A percentile compares a stretch with the other conserved stretches of the same genome.
These are phyloP conservation scores for Pyrochroa serraticornis DNA, from an alignment of 2,888 invertebrate genomes.

Conservation along the genomic window DNA sequence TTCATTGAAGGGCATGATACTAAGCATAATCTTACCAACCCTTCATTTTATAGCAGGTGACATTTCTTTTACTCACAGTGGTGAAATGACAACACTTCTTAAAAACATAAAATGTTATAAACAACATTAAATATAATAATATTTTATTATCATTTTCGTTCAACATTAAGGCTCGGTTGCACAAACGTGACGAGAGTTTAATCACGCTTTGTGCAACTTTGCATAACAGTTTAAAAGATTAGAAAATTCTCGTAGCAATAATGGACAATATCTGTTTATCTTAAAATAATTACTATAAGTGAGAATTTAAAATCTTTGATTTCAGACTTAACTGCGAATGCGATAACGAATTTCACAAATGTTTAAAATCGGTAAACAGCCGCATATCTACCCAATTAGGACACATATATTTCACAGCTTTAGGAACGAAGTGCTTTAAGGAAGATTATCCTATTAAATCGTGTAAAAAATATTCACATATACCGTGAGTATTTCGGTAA, in stretches of 20 bases:
- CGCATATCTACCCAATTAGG: constrained; percentile 59
- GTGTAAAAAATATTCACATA: constrained; percentile 57
- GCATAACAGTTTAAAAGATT: no score
- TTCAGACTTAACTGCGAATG: constrained; percentile 61
- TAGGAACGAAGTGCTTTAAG: constrained; percentile 66
- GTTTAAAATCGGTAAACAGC: constrained; percentile 56
- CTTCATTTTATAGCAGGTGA: constrained; percentile 49
- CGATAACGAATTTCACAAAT: constrained; percentile 62
- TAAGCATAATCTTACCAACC: constrained; percentile 50
- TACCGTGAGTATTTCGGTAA: constrained; percentile 60
- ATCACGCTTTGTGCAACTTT: no score
- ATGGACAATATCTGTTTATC: no score
- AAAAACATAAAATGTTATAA: no score
- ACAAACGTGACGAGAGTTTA: no score
- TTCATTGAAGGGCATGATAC: constrained; percentile 57
- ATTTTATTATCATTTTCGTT: no score
- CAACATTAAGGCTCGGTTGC: no score
- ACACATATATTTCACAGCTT: constrained; percentile 62
- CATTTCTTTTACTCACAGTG: background rate
- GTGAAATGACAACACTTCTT: no score
- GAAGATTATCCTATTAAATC: constrained; percentile 63
- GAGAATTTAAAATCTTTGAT: constrained; percentile 4
- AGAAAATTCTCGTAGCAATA: no score
- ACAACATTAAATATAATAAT: no score
- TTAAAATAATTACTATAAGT: constrained; percentile 8